Evolutionary conservation across 2,888 invertebrate species (phyloP).

Genomic region (Xestia rhomboidea): DNA sequence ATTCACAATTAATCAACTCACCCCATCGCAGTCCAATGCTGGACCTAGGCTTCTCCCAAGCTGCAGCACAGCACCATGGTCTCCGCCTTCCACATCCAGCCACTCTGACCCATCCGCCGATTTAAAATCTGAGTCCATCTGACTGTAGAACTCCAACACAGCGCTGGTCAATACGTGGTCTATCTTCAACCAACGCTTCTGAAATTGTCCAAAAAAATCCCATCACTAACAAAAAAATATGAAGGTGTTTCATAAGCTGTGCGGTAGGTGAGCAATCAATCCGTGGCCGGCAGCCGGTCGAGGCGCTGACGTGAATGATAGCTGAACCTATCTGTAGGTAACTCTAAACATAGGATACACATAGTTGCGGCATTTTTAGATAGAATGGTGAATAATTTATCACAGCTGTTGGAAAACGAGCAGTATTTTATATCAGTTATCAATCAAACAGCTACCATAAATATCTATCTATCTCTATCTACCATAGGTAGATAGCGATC

Average conservation of each 20-base stretch:
- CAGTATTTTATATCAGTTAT: background rate
- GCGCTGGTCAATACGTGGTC: background rate
- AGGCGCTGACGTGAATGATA: conserved; percentile 17
- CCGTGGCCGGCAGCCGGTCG: background rate
- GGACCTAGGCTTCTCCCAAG: background rate
- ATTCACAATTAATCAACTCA: background rate
- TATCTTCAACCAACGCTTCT: background rate
- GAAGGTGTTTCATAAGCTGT: background rate
- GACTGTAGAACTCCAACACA: too few relatives aligned
- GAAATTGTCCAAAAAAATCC: background rate
- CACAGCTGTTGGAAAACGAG: background rate
- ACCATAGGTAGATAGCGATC: background rate
- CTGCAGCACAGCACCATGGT: background rate
- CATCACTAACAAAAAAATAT: background rate
- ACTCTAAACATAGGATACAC: background rate
- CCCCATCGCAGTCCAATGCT: background rate
- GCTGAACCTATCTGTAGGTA: background rate
- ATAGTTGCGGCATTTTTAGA: background rate
- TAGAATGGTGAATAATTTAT: background rate
- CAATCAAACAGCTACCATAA: background rate
- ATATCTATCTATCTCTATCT: background rate
- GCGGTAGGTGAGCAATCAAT: background rate
- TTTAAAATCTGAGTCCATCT: background rate
- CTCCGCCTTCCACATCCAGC: background rate
- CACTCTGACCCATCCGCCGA: background rate